Evolutionary conservation across 2,113 vertebrate genomes (phyloP), one percentile per base, ranked within the genome.

Genomic region (Campylomormyrus numenius): DNA sequence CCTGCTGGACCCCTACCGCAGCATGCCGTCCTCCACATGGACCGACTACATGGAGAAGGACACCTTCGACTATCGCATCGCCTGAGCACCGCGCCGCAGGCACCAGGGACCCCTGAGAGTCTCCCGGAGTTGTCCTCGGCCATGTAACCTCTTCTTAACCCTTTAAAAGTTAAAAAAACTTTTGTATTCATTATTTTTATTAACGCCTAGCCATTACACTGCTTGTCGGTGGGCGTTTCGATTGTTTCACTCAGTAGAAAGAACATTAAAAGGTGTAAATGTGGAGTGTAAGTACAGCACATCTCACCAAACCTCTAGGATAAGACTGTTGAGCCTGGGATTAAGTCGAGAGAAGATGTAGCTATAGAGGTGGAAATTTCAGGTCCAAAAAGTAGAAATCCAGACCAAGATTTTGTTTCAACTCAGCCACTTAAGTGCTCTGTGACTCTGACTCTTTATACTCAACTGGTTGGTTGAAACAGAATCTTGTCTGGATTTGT

Each of bases 11-110:
- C 97, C 96, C 0, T 97, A 97, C 92, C 96, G 95, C 89, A 97
- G 96, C 92, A 97, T 97, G 96, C 96, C 97, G 31, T 96, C 96
- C 3, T 96, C 96, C 93, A 97, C 96, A 58, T 97, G 97, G 96
- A 97, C 96, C 11, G 96, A 97, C 92, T 96, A 97, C 93, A 96
- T 96, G 90, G 97, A 97, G 92, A 97, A 97, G 87, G 97, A 97
- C 93, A 96, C 96, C 0, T 96, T 97, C 13, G 96, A 97, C 91
- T 97, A 97, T 90, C 95, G 96, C 92, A 96, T 97, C 86, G 96
- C 96, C 93, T 97, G 94, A 97, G 58, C 45, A 7, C 21, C 35
- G 10, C 77, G 1, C 15, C 50, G 3, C 53, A 5, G 39, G 17
- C 0, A 9, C 87, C 35, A n/a, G 3, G 56, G 21, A 24, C 9